phyloP scores from a whole-genome alignment of 30 jellyfish, hydroid and myxozoan species.

The Cassiopea andromeda region DNA sequence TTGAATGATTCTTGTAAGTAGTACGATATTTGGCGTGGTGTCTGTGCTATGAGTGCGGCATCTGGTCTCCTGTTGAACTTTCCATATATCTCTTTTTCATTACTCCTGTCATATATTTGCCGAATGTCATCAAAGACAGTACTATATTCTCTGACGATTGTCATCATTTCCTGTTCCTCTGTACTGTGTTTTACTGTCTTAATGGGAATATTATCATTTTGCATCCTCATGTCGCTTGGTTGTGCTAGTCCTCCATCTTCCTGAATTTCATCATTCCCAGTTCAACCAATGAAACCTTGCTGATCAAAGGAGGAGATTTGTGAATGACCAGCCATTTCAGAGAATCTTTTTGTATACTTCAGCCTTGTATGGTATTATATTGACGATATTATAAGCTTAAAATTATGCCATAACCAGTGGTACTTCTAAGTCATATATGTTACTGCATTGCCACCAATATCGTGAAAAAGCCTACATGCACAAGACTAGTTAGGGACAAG shows the following conservation, averaged over 20 bases:
- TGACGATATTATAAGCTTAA: no score
- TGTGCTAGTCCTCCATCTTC: slow-evolving; percentile 1
- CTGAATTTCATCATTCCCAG: slow-evolving; percentile 8
- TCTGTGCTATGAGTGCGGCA: slow-evolving; percentile 11
- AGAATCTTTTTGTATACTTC: background rate
- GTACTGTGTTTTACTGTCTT: background rate
- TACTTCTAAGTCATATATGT: no score
- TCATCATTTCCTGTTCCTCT: background rate
- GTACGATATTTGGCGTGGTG: slow-evolving; percentile 5
- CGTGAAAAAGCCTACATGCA: no score
- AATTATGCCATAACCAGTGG: no score
- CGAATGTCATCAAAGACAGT: slow-evolving; percentile 1
- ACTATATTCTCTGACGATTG: background rate
- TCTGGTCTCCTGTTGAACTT: slow-evolving; percentile 1
- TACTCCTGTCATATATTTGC: background rate
- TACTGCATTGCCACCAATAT: no score
- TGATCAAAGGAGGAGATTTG: slow-evolving; percentile 2
- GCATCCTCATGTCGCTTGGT: background rate
- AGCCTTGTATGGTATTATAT: no score
- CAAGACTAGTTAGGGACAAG: no score
- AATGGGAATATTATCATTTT: background rate
- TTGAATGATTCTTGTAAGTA: slow-evolving; percentile 19
- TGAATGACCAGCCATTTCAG: background rate
- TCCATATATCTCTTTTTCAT: background rate
- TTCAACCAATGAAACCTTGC: background rate